Conservation (phyloP, 2,888 invertebrate genomes). For the Cyaniris semiargus region DNA sequence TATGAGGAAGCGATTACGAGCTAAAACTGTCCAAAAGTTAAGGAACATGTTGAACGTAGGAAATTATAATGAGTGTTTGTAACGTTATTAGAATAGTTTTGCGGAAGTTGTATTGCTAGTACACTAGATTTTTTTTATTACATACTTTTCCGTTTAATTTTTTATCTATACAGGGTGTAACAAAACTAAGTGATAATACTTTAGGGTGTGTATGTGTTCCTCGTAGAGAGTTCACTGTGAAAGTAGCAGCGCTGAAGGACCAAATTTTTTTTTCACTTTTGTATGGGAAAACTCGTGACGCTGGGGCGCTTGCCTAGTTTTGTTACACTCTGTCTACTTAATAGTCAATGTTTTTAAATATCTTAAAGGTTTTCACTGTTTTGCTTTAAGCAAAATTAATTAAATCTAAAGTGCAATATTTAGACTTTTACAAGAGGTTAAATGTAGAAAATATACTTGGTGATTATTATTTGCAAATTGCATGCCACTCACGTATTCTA, state of each 20-base stretch:
- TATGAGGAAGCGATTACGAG: conserved; percentile 39
- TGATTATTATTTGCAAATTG: conserved; percentile 45
- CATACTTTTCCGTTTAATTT: not conserved
- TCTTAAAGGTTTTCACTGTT: not conserved
- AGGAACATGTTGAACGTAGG: not conserved
- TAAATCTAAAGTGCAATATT: not conserved
- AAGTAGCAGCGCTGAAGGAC: too few species aligned
- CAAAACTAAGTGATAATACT: too few species aligned
- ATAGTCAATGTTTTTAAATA: too few species aligned
- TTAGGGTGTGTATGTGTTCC: too few species aligned
- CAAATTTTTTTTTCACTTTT: too few species aligned
- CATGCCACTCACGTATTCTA: conserved; percentile 65
- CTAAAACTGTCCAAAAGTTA: not conserved
- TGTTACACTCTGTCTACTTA: too few species aligned
- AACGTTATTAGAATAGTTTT: not conserved
- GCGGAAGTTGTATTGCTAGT: not conserved
- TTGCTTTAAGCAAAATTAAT: not conserved
- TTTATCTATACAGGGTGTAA: too few species aligned
- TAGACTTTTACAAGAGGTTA: not conserved
- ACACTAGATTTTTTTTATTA: not conserved
- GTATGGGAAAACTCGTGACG: too few species aligned
- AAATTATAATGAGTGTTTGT: not conserved
- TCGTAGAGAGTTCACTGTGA: too few species aligned
- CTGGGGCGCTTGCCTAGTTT: too few species aligned
- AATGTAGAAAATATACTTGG: not conserved